phyloP scores from a whole-genome alignment of 2,113 vertebrate genomes.

The Podarcis raffonei region DNA sequence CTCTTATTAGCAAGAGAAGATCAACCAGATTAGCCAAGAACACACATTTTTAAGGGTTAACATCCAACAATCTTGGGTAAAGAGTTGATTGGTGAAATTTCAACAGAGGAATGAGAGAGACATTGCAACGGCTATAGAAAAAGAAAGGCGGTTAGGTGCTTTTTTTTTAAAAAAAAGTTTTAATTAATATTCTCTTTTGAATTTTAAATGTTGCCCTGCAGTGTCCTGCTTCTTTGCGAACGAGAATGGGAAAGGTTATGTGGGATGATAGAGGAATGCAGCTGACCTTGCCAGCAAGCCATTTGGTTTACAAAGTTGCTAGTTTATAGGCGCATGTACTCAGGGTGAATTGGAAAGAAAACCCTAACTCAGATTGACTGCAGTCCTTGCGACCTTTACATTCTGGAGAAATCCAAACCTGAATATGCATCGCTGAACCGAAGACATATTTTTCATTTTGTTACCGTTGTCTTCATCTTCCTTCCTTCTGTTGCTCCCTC shows the following conservation, averaged over 20 bases:
- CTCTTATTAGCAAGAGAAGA: slow-evolving; percentile 22
- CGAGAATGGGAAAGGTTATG: not conserved
- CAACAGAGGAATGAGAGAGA: not conserved
- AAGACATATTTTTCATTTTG: not conserved
- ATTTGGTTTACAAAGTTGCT: slow-evolving; percentile 31
- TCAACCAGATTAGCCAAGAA: slow-evolving; percentile 19
- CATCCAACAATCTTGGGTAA: not conserved
- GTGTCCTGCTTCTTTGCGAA: not conserved
- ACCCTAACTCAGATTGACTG: not conserved
- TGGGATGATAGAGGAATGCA: slow-evolving; percentile 20
- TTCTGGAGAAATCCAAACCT: not conserved
- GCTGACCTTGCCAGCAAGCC: slow-evolving; percentile 1
- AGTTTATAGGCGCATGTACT: slow-evolving; percentile 6
- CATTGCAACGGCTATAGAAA: slow-evolving; percentile 13
- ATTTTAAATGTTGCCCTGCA: not conserved
- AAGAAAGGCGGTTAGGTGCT: not conserved
- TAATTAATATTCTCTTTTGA: not conserved
- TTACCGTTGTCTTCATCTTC: not conserved
- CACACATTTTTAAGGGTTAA: slow-evolving; percentile 5
- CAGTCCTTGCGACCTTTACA: slow-evolving; percentile 33
- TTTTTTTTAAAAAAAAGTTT: not conserved
- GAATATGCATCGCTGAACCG: not conserved
- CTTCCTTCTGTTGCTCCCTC: not conserved
- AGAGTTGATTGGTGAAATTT: not conserved
- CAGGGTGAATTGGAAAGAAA: slow-evolving; percentile 19